phyloP scores from a whole-genome alignment of 2,888 invertebrate genomes.

The Smittia aterrima region DNA sequence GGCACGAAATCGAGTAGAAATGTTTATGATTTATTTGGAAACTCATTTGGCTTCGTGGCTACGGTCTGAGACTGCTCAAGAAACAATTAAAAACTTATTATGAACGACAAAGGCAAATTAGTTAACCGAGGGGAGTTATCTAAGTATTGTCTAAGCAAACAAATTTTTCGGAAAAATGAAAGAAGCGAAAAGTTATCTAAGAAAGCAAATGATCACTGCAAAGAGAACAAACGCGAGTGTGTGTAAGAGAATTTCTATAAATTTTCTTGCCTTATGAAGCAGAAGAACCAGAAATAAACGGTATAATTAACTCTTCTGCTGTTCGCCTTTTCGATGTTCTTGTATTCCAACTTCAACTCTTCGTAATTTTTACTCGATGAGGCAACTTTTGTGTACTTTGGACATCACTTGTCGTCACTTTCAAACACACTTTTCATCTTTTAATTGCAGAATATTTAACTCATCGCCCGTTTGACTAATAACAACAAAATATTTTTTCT shows the following conservation, averaged over 20 bases:
- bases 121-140: not conserved
- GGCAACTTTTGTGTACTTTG: slow-evolving; percentile 1
- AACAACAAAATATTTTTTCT: slow-evolving; percentile 23
- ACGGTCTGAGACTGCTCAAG: not conserved
- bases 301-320: slow-evolving; percentile 41
- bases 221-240: slow-evolving; percentile 6
- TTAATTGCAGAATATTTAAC: not conserved
- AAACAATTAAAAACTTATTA: slow-evolving; percentile 21
- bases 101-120: slow-evolving; percentile 1
- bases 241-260: slow-evolving; percentile 37
- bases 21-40: not conserved
- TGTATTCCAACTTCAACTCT: slow-evolving; percentile 25
- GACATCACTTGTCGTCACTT: slow-evolving; percentile 30
- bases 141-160: slow-evolving; percentile 5
- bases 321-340: slow-evolving; percentile 15
- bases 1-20: not conserved
- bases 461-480: slow-evolving; percentile 22
- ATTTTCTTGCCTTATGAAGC: slow-evolving; percentile 36
- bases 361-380: not conserved
- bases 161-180: not conserved
- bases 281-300: slow-evolving; percentile 41
- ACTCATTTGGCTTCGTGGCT: not conserved
- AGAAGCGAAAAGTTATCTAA: not conserved
- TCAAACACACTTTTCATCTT: not conserved
- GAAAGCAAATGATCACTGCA: not conserved